Base-by-base conservation (phyloP, 2,888 invertebrate genomes). In the Xestia c-nigrum region DNA sequence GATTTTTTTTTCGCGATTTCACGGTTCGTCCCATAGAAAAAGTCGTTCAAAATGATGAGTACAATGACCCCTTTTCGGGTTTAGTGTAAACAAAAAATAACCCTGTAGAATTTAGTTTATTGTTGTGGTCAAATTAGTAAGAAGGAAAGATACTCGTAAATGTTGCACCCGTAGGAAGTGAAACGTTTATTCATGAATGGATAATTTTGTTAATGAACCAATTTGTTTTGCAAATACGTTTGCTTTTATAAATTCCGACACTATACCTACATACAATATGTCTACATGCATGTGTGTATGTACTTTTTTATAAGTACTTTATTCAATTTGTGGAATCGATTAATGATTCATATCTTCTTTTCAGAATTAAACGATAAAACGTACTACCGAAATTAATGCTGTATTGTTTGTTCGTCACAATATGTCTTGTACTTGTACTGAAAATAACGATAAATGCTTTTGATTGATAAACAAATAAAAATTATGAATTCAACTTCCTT, bases 321-420 rank as follows among this genome's bases (percentile, higher is more conserved):
- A 80, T 61, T 63, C 6, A 80, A 80, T 77, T 77, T 16, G 46
- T 38, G 52, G 76, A 77, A 77, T 38, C 73, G 81, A 80, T 77
- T 77, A 80, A 38, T 80, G 81, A 80, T 77, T 80, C 76, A 80
- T 77, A 77, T 77, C 77, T 81, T 52, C n/a, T 77, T 77, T 80
- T 63, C 14, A 63, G 77, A 73, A 77, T 73, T 55, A 31, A 61
- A 80, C 73, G 77, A 77, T 77, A 81, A 81, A 80, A 73, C 7
- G 46, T 47, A 63, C 24, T 52, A 73, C n/a, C n/a, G 19, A n/a
- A 61, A 74, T 6, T 9, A 38, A 24, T 10, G 46, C 24, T 46
- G 9, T 75, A 24, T 16, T 75, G 63, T 78, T 52, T 24, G 78
- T 78, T 57, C 75, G 65, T 78, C 76, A 64, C 47, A 64, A 47